Evolutionary conservation across 2,113 vertebrate species (phyloP), one percentile per base, ranked within the genome.

Genomic region (Neodontobutis hainanensis): DNA sequence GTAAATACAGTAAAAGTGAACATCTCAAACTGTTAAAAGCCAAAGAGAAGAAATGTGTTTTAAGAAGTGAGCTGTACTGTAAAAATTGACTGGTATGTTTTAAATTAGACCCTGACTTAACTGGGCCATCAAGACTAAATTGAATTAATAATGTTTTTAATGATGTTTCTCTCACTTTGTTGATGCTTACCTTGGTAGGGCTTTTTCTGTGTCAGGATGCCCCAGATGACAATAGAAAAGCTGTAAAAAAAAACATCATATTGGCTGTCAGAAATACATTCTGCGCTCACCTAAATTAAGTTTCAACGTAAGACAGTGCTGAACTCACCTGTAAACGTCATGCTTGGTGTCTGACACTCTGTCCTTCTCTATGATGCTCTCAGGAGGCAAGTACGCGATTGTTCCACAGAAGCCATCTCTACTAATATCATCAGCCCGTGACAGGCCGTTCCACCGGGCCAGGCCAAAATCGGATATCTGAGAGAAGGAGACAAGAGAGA

Each of bases 401-500:
- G 97, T 99, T 48, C 97, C 97, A 3, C 96, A 99, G 78, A 99
- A 94, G 8, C 97, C 97, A 0, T 99, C 97, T 78, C 97, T 92
- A 75, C 97, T 98, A 77, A 99, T 94, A 84, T 99, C 97, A 3
- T 98, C 95, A 0, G 94, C 92, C 82, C 95, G 93, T 8, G 96
- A 94, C 79, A 99, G 90, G 14, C 97, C 96, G 12, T 95, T 96
- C 94, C 96, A 98, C 56, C 96, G 94, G n/a, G 97, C 97, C 80
- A 99, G 91, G 47, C 97, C 97, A 56, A 99, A 99, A 74, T 99
- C 97, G 3, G 97, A 98, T 75, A 99, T 98, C 97, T 99, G 83
- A 78, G 62, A 82, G 5, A 4, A n/a, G 44, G 19, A 27, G 19
- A 27, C 19, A 27, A 46, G 32, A 63, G 66, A 62, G 44, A 75